Conservation (phyloP, 2,113 vertebrate species). For the Blennius ocellaris region DNA sequence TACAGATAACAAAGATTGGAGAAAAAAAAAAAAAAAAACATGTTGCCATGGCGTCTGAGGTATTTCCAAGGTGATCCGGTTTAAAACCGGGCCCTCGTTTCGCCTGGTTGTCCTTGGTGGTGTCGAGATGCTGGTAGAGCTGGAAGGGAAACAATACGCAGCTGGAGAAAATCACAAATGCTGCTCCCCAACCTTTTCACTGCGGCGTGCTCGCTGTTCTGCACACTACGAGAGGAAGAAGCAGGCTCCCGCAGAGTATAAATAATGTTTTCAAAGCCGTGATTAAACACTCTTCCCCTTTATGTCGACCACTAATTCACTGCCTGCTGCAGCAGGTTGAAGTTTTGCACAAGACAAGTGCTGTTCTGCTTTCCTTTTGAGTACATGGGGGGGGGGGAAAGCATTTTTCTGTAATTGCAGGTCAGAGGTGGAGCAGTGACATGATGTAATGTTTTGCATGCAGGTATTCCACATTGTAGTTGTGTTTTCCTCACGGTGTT, state of each 20-base stretch:
- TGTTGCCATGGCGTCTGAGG: conserved; percentile 78
- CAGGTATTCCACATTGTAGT: not conserved
- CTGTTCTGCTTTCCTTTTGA: not conserved
- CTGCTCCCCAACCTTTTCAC: not conserved
- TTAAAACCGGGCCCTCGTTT: conserved; percentile 68
- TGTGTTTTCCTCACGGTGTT: not conserved
- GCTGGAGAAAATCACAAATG: conserved; percentile 8
- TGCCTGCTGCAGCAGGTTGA: not conserved
- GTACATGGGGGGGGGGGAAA: conserved; percentile 7
- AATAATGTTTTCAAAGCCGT: conserved; percentile 1
- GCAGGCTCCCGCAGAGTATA: not conserved
- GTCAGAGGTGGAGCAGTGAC: conserved; percentile 6
- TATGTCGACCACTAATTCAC: conserved; percentile 1
- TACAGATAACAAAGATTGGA: conserved; percentile 81
- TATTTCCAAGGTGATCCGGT: conserved; percentile 78
- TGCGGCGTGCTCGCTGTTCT: conserved; percentile 11
- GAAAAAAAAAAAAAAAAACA: no score
- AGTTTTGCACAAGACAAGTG: conserved; percentile 4
- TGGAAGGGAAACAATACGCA: conserved; percentile 42
- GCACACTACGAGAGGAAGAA: conserved; percentile 2
- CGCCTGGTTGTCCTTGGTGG: conserved; percentile 65
- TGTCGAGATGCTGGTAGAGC: conserved; percentile 56
- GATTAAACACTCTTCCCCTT: conserved; percentile 29
- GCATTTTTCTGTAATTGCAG: conserved; percentile 18
- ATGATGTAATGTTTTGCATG: conserved; percentile 10